Percentiles rank a stretch among this genome's conserved stretches.
Evolutionary conservation across 2,888 invertebrate species (phyloP).

Genomic region (Siphlonurus alternatus): DNA sequence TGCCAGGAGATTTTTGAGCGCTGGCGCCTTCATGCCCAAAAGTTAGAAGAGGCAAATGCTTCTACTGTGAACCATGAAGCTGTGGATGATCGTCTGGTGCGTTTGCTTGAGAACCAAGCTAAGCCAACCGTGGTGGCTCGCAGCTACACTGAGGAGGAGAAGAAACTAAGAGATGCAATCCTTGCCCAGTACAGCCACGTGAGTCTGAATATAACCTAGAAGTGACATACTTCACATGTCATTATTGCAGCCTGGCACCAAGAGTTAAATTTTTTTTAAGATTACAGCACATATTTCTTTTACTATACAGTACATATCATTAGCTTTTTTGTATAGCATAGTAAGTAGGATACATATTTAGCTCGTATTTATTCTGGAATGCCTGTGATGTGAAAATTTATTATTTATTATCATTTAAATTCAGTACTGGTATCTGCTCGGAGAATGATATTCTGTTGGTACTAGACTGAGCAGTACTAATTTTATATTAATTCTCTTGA

Average conservation of each 20-base stretch:
- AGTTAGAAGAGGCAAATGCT: constrained; percentile 29
- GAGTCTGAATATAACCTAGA: constrained; percentile 13
- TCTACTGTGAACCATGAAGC: constrained; percentile 31
- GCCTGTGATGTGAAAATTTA: too few species aligned
- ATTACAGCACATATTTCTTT: background rate
- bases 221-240: background rate
- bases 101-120: constrained; percentile 56
- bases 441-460: too few species aligned
- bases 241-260: too few species aligned
- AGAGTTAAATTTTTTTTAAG: background rate
- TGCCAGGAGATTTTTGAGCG: constrained; percentile 55
- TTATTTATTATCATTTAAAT: too few species aligned
- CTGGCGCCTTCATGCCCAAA: constrained; percentile 41
- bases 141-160: constrained; percentile 62
- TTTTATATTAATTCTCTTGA: too few species aligned
- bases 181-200: constrained; percentile 70
- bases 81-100: constrained; percentile 46
- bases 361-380: too few species aligned
- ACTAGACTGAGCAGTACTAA: too few species aligned
- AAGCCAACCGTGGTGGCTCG: constrained; percentile 50
- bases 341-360: too few species aligned
- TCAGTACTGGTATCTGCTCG: too few species aligned
- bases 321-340: too few species aligned
- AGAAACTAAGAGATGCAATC: constrained; percentile 69
- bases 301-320: background rate